Base-by-base conservation (phyloP, 2,888 invertebrate species). In the Caenorhabditis afra region DNA sequence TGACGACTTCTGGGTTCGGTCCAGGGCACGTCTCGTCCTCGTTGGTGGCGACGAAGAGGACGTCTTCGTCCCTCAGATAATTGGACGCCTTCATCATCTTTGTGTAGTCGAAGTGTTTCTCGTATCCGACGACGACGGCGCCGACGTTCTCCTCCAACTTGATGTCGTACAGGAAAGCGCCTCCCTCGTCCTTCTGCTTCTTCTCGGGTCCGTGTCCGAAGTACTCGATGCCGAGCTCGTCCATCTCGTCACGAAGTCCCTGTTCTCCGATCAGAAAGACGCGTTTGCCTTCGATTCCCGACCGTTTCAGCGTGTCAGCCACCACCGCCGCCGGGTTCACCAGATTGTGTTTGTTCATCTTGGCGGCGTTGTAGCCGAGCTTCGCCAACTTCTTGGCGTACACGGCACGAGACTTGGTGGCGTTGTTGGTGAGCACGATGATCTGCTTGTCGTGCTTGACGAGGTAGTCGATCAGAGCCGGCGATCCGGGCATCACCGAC, bases 121-220 rank as follows among this genome's bases (percentile, higher is more conserved):
- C 98, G 91, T 96, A 97, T 1, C 97, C 97, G 45, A 97, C 95
- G 23, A 97, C 93, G 0, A 99, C 98, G 47, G 97, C 97, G 0
- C 95, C 95, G 22, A 98, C 90, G 90, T 92, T 77, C 59, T 86
- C 84, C 53, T 88, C 86, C 45, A 89, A 79, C n/a, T 86, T 85
- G 67, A 89, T 83, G 71, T 88, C 87, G 81, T 86, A 89, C 74
- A 89, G 84, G 71, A 89, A 89, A 50, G 88, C 86, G 35, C 35
- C 35, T 62, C 61, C 66, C 18, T 68, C 61, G 62, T 74, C 75
- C 71, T 80, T n/a, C 45, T 85, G 82, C 12, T 81, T 79, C 41
- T 87, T 86, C 53, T 89, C 87, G 12, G 81, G 81, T 49, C 88
- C 88, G 73, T 84, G 81, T 23, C 87, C 94, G 85, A 95, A 94